Evolutionary conservation across 1,140 invertebrate genomes (phyloP), one percentile per base, ranked within the genome.

Genomic region (Zaprionus taronus): DNA sequence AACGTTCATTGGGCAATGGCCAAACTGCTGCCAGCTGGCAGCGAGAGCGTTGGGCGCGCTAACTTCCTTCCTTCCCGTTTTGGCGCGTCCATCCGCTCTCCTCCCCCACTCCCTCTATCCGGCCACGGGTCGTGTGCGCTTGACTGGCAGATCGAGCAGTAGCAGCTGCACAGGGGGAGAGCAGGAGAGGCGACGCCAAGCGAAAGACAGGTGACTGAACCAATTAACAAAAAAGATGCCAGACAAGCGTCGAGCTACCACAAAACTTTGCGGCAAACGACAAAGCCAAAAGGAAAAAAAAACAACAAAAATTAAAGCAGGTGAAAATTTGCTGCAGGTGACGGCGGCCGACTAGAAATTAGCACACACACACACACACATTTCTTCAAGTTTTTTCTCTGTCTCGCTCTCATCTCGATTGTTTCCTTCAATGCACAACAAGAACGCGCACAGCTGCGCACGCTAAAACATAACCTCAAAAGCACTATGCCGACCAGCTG

Each of bases 181-280:
- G 41, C 2, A 11, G 12, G 4, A 20, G 6, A 24, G 47, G 20
- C 15, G 9, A n/a, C 15, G 15, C 41, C 20, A 5, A 22, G 20
- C 47, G 84, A 82, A 79, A 91, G 85, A 90, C 85, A 90, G 85
- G 85, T 90, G 85, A 91, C 90, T 91, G 85, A 91, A 91, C 90
- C 90, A 91, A 91, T 91, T 91, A 91, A 91, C 90, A 91, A 91
- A 90, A 47, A 80, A 89, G 85, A 76, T 68, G 71, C 76, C 76
- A 78, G 76, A 68, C 72, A 64, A 57, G 62, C 41, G 41, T 17
- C 41, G 41, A 41, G 36, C 64, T 36, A 72, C 72, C 64, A 58
- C 75, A 75, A 77, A 85, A 81, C 71, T 63, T 69, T 64, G 64
- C 82, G 78, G 51, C 69, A 70, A 79, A 61, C 75, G 61, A 55